Conservation (phyloP, 2,888 invertebrate species). For the Chelonus formosanus region DNA sequence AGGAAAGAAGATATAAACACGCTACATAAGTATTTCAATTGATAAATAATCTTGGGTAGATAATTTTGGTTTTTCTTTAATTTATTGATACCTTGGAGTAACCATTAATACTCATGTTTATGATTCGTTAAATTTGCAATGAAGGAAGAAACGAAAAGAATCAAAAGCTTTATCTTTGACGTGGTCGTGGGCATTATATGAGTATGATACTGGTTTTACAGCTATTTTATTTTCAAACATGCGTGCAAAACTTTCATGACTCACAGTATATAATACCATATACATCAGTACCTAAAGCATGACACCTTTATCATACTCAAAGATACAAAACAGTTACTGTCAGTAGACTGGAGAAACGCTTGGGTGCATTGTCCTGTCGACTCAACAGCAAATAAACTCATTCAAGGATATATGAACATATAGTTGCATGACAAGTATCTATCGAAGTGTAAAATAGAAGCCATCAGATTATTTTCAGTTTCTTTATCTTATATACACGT, state of each 20-base stretch:
- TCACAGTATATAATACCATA: background rate
- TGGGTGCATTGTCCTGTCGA: slow-evolving; percentile 47
- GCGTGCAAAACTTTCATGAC: slow-evolving; percentile 4
- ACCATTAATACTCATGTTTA: too few species aligned
- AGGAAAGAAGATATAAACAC: too few species aligned
- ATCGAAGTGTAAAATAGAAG: slow-evolving; percentile 12
- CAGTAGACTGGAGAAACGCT: slow-evolving; percentile 13
- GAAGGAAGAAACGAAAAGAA: too few species aligned
- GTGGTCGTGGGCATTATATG: too few species aligned
- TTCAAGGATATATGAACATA: slow-evolving; percentile 24
- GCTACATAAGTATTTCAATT: too few species aligned
- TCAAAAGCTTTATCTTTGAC: too few species aligned
- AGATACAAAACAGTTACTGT: slow-evolving; percentile 10
- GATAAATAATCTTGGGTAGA: too few species aligned
- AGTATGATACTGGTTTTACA: background rate
- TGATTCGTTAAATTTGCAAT: too few species aligned
- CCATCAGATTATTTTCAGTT: slow-evolving; percentile 4
- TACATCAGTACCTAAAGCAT: slow-evolving; percentile 1
- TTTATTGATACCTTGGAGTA: too few species aligned
- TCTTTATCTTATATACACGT: background rate
- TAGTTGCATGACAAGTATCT: slow-evolving; percentile 10
- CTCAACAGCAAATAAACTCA: slow-evolving; percentile 18
- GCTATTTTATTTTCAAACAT: background rate
- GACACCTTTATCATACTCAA: slow-evolving; percentile 12
- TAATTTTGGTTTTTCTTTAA: too few species aligned